Evolutionary conservation across 2,113 vertebrate genomes (phyloP), one percentile per base, ranked within the genome.

Genomic region (Larimichthys crocea): DNA sequence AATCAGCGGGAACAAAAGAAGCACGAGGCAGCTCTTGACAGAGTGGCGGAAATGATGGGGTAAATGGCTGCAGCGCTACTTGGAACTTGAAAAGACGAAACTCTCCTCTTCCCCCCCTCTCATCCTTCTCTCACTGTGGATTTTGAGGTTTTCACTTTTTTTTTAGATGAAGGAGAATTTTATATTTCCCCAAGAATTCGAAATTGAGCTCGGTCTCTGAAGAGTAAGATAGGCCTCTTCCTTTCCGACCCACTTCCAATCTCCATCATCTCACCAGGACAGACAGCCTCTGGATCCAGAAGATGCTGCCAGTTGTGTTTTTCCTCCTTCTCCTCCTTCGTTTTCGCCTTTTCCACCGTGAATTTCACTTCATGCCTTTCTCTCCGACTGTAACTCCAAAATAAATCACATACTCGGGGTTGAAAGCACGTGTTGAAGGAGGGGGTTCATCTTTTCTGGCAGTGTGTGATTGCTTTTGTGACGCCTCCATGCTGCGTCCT

Each of bases 211-310:
- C 20, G 6, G 26, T 52, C 71, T 84, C 81, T 86, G 65, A 52
- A 85, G 77, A 82, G 57, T 42, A 74, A 73, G 52, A 82, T 40
- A 20, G 31, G 48, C 74, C 75, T 76, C 57, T 80, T 85, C 83
- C 65, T 83, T 67, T 74, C 72, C 86, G 87, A 89, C 91, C 88
- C 84, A 90, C 82, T 91, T 91, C 79, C 77, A 82, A 50, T 90
- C 80, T 84, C 65, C 79, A 73, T 78, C 85, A 85, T 89, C 65
- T 87, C 75, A 82, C 75, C 62, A 70, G 62, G 35, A 75, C 78
- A 69, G 86, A 80, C 88, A 85, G 85, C 85, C 56, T 31, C 66
- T 78, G 70, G 63, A 89, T 86, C 60, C 22, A 74, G 85, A 50
- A 76, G 85, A 81, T 66, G 83, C 79, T 86, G 82, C 83, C 78